Evolutionary conservation across 2,888 invertebrate species (phyloP), one percentile per base, ranked within the genome.

Genomic region (Drosophila austrosaltans): DNA sequence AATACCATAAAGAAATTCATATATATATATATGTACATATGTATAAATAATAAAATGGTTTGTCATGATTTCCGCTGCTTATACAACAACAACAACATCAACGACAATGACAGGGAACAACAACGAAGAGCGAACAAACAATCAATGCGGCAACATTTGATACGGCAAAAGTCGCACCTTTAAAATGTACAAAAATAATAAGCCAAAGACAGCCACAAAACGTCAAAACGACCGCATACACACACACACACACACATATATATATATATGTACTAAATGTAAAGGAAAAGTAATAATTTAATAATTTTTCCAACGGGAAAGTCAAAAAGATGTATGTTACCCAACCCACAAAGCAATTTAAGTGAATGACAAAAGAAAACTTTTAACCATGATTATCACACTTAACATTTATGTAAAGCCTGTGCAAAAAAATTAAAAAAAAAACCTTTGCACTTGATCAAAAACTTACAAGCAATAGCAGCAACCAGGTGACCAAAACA

Each of bases 21-120:
- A 36, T 36, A 36, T 36, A 48, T 48, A 48, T 36, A 36, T 10
- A 10, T 36, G 2, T 36, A 36, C 5, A 5, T 32, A 32, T 1
- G 6, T 32, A 32, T 32, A 48, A 22, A 48, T 48, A 48, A 48
- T 75, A 65, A 78, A 73, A 72, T 79, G 71, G 74, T 87, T 82
- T 83, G 83, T 82, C 87, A 82, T 78, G 72, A 83, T 83, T 83
- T 83, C 82, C 83, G 83, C 72, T 74, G 81, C 72, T 65, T 67
- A 69, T 57, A 79, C 72, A 71, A 82, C 71, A 72, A 79, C 60
- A 67, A 67, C 36, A 54, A 12, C n/a, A 40, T n/a, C 42, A 22
- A 25, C 25, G 8, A 25, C 48, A 48, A 48, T 22, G 44, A 48
- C 48, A 48, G 12, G 12, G 48, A 40, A 40, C 40, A 40, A 42